phyloP scores from a whole-genome alignment of 2,797 vertebrate genomes.

The Rhinogobio ventralis region DNA sequence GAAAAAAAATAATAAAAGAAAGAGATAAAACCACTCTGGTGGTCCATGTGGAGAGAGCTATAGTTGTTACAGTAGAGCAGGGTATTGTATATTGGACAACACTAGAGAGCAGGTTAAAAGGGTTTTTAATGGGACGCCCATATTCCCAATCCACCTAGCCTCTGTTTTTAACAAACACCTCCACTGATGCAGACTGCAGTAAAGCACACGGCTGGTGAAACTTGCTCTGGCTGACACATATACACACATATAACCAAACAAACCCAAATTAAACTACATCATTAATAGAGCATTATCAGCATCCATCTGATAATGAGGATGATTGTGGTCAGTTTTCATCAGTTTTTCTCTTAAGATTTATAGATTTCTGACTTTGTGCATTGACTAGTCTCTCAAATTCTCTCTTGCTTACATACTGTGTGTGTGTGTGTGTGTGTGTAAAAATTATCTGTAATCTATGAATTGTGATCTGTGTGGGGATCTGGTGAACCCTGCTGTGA shows the following conservation, averaged over 20 bases:
- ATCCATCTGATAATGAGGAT: neutral
- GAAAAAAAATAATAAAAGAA: neutral
- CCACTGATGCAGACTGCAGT: neutral
- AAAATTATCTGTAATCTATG: neutral
- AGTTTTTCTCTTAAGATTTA: conserved; percentile 29
- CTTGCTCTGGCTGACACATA: neutral
- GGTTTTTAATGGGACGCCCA: conserved; percentile 39
- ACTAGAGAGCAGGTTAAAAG: conserved; percentile 40
- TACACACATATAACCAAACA: conserved; percentile 3
- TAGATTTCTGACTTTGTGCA: conserved; percentile 53
- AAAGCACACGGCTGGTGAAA: conserved; percentile 19
- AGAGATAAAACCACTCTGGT: conserved; percentile 18
- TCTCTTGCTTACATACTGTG: conserved; percentile 33
- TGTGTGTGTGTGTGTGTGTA: conserved; percentile 7
- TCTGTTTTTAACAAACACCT: conserved; percentile 32
- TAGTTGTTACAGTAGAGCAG: neutral
- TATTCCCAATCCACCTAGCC: conserved; percentile 35
- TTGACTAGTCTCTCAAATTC: conserved; percentile 16
- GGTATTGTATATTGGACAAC: conserved; percentile 28
- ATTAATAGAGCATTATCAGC: conserved; percentile 5
- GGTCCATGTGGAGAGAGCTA: conserved; percentile 1
- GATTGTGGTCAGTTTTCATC: neutral
- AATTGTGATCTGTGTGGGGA: neutral
- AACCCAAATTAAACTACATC: conserved; percentile 4
- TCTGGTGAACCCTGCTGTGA: conserved; percentile 10